phyloP scores from a whole-genome alignment of 2,113 vertebrate species.

The Bos taurus region ARS-UCD2.0 NC_037337.1:87677001-87677500 shows the following conservation, averaged over 20 bases:
- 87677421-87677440: no score
- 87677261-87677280: not conserved
- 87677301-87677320: not conserved
- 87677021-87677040: not conserved
- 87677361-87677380: not conserved
- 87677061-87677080: accelerated
- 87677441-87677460: not conserved
- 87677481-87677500: not conserved
- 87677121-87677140: not conserved
- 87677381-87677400: not conserved
- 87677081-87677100: not conserved
- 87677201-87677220: not conserved
- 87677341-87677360: not conserved
- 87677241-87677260: not conserved
- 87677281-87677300: not conserved
- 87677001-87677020: not conserved
- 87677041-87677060: not conserved
- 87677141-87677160: not conserved
- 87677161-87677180: not conserved
- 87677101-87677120: not conserved
- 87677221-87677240: not conserved
- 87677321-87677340: not conserved
- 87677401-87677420: accelerated
- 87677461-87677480: not conserved
- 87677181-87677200: not conserved